These are phyloP conservation scores for Prenolepis imparis DNA, from an alignment of 2,888 invertebrate species.

Conservation along the genomic window DNA sequence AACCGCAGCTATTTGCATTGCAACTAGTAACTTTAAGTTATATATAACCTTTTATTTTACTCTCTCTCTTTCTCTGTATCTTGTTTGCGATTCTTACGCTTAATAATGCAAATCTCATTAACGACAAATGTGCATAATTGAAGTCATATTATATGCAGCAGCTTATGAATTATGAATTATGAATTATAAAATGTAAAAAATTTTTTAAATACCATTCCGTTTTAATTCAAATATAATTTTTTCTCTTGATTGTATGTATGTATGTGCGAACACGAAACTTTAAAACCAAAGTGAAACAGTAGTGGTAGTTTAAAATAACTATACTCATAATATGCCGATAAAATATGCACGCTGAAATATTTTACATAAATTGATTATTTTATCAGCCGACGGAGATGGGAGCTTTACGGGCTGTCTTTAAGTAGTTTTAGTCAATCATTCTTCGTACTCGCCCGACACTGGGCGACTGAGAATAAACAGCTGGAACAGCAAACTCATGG, in stretches of 20 bases:
- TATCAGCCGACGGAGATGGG: slow-evolving; percentile 10
- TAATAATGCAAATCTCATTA: slow-evolving; percentile 21
- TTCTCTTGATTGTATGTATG: background rate
- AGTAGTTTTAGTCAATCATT: slow-evolving; percentile 55
- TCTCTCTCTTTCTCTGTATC: no score
- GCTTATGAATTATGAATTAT: background rate
- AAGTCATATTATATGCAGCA: background rate
- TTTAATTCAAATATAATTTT: background rate
- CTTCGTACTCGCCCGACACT: slow-evolving; percentile 40
- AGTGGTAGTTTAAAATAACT: background rate
- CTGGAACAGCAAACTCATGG: slow-evolving; percentile 49
- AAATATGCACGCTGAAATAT: slow-evolving; percentile 23
- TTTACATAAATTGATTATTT: slow-evolving; percentile 53
- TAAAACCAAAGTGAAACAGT: background rate
- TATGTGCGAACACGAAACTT: background rate
- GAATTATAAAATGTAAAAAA: no score
- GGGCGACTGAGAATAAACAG: slow-evolving; percentile 51
- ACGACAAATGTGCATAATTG: background rate
- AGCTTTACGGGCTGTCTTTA: slow-evolving; percentile 29
- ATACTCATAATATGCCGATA: slow-evolving; percentile 14
- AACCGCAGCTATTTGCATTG: slow-evolving; percentile 36
- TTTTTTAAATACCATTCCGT: background rate
- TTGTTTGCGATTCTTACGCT: background rate
- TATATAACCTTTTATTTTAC: background rate
- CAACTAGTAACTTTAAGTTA: background rate